Evolutionary conservation across 2,797 vertebrate genomes (phyloP), one percentile per base, ranked within the genome.

Genomic region (Pipistrellus nathusii): DNA sequence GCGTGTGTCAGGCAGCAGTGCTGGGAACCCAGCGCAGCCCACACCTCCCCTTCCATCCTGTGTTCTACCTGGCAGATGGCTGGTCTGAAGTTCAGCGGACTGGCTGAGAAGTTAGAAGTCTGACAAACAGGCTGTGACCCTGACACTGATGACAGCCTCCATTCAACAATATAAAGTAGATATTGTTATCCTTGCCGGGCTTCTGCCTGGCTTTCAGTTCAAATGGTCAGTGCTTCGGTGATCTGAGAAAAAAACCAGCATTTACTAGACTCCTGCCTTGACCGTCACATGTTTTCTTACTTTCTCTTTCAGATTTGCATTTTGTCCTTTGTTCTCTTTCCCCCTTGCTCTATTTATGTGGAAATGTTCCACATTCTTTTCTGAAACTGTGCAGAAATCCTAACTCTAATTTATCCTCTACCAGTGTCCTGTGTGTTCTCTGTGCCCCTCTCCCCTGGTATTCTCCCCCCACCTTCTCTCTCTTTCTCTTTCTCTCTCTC

Each of bases 41-140:
- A 9, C 17, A 8, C 64, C 88, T 38, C 27, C 93, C 89, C 95
- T 89, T 66, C 81, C 87, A 88, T 85, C 93, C 93, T 88, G 95
- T 30, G 41, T 81, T 75, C 85, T 68, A 85, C 81, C 89, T 94
- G 94, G 82, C 90, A 89, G 89, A 68, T 30, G 72, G 84, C 86
- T 93, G 71, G 68, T 84, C 62, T 53, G 12, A 85, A 85, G 64
- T 32, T 81, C 82, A 85, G 51, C 86, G 57, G 88, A 68, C 59
- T 62, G 62, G 38, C 10, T 5, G 30, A 11, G 23, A 62, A 76
- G 86, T 59, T 77, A 88, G 88, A 95, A 92, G 72, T 93, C 85
- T 44, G 55, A 73, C 80, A 95, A 95, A 94, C 85, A 59, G 75
- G 69, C 41, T 21, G 20, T 27, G 68, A 48, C 64, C 25, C 27